Evolutionary conservation across 2,113 vertebrate species (phyloP), one percentile per base, ranked within the genome.

Genomic region (Colossoma macropomum): DNA sequence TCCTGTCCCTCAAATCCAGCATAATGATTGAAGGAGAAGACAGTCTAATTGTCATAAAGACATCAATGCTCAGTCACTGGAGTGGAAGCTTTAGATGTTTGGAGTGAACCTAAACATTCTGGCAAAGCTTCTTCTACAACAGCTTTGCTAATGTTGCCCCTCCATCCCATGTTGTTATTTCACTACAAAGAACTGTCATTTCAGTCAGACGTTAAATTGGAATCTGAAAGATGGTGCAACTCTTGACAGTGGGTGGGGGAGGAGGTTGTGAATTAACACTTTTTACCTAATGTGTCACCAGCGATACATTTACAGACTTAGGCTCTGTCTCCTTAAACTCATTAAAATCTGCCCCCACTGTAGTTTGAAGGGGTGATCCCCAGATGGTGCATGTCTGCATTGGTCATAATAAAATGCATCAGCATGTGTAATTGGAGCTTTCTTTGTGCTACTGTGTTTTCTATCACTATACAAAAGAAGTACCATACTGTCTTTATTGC

Each of bases 11-110:
- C 48, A 66, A 68, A 41, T 50, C 25, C 56, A 38, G 30, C 28
- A 27, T n/a, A 59, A 76, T 45, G 60, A 75, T 45, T 63, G 56
- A 52, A 65, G 59, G 25, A 59, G 82, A 89, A 81, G 85, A 83
- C 69, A 80, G 65, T 78, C 89, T 89, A 90, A 92, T 90, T 87
- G 90, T 90, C 86, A 86, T 70, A 28, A 66, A 52, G 60, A 63
- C 83, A 52, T 66, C 65, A 79, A 73, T 48, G 59, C 41, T 66
- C 65, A 59, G n/a, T 32, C n/a, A 15, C 10, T n/a, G 41, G 68
- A 10, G 32, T 41, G 66, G 66, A 69, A 71, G 68, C 68, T n/a
- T 19, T 23, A 19, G 66, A 38, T 0, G 66, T 66, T 32, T 32
- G 17, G 63, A 15, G 16, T 7, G 63, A 5, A 16, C 28, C 63